phyloP scores from a whole-genome alignment of 2,888 invertebrate species.

The Drepanosiphum platanoidis region DNA sequence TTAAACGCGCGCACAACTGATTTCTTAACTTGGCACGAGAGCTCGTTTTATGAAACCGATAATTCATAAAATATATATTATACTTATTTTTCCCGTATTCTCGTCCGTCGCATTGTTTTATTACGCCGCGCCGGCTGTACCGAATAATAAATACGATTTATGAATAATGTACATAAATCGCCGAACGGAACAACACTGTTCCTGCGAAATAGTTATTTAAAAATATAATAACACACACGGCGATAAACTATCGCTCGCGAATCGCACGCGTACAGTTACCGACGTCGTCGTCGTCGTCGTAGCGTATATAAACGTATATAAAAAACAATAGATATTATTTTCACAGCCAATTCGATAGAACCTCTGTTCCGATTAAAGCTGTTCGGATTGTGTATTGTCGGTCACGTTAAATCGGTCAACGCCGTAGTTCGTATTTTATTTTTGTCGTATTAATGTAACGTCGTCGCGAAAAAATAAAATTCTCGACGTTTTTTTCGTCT shows the following conservation, averaged over 20 bases:
- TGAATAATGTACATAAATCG: conserved; percentile 22
- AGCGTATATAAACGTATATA: neutral
- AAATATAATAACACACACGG: neutral
- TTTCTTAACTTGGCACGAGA: neutral
- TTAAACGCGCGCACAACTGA: neutral
- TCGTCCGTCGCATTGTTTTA: conserved; percentile 14
- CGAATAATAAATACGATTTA: conserved; percentile 22
- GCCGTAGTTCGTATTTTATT: too few relatives aligned
- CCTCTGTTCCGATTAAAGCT: too few relatives aligned
- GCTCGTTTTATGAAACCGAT: neutral
- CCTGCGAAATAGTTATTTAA: conserved; percentile 16
- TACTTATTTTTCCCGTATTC: neutral
- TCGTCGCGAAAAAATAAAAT: too few relatives aligned
- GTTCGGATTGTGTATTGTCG: too few relatives aligned
- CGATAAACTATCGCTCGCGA: neutral
- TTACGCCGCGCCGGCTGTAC: neutral
- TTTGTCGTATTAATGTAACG: too few relatives aligned
- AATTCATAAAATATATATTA: conserved; percentile 9
- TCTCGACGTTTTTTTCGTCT: too few relatives aligned
- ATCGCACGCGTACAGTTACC: neutral
- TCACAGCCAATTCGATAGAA: neutral
- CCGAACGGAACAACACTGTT: neutral
- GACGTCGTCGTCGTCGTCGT: neutral
- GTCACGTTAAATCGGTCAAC: too few relatives aligned
- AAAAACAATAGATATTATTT: neutral